phyloP scores from a whole-genome alignment of 1,140 invertebrate species.

The Caenorhabditis latens region DNA sequence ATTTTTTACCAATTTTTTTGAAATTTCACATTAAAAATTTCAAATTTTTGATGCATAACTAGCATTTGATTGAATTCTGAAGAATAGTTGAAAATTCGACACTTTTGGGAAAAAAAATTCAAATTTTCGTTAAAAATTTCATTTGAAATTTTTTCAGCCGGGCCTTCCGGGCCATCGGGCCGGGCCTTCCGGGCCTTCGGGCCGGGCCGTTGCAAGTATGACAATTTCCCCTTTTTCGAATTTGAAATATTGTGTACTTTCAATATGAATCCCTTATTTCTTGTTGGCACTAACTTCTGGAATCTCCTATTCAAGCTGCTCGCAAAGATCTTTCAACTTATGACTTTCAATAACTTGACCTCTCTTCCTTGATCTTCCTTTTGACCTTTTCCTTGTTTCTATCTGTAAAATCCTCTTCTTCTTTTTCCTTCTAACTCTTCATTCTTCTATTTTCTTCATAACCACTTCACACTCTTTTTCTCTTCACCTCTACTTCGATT shows the following conservation, averaged over 20 bases:
- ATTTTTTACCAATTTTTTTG: too few species aligned
- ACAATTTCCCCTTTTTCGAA: background rate
- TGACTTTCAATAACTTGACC: background rate
- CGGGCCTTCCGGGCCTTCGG: too few species aligned
- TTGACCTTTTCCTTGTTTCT: slow-evolving; percentile 26
- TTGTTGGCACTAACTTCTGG: background rate
- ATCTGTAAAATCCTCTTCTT: slow-evolving; percentile 38
- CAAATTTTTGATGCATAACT: too few species aligned
- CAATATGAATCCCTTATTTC: background rate
- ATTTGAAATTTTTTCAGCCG: too few species aligned
- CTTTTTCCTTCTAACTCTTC: background rate
- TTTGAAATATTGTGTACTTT: slow-evolving; percentile 20
- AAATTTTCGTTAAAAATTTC: too few species aligned
- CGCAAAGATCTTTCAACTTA: background rate
- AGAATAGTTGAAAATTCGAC: too few species aligned
- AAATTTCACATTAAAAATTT: too few species aligned
- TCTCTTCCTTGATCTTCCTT: slow-evolving; percentile 18
- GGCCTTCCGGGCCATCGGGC: too few species aligned
- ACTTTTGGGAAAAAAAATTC: too few species aligned
- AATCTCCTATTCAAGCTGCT: background rate
- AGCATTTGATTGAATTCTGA: too few species aligned
- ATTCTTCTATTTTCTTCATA: slow-evolving; percentile 48
- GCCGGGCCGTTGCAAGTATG: too few species aligned
- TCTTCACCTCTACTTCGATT: slow-evolving; percentile 26
- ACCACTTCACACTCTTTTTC: slow-evolving; percentile 49